phyloP scores from a whole-genome alignment of 2,797 vertebrate genomes.

The Dendrocincla fuliginosa region DNA sequence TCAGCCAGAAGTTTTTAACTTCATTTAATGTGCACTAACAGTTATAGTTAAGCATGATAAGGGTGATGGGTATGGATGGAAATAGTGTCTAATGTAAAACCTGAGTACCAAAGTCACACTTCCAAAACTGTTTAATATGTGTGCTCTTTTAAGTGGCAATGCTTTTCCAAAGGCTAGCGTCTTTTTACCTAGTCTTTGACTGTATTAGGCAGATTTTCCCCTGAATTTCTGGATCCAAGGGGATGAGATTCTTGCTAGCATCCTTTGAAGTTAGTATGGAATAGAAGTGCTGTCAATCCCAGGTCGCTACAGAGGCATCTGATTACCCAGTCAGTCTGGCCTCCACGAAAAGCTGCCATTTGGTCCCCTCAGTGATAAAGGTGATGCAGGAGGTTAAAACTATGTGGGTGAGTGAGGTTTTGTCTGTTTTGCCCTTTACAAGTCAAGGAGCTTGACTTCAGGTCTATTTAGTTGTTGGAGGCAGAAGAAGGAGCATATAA shows the following conservation, averaged over 20 bases:
- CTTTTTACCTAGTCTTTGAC: not conserved
- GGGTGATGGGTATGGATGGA: no score
- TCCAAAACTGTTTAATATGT: rapidly evolving
- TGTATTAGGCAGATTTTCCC: not conserved
- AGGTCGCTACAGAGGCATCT: not conserved
- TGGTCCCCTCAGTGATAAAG: not conserved
- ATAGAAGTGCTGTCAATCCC: not conserved
- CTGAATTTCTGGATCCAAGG: not conserved
- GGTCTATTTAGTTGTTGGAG: not conserved
- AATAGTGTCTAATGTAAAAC: not conserved
- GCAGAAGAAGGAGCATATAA: not conserved
- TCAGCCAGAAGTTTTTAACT: not conserved
- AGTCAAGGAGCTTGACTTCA: not conserved
- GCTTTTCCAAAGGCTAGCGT: not conserved
- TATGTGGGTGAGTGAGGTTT: not conserved
- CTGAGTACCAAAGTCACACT: not conserved
- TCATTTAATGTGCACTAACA: not conserved
- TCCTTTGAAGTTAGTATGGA: not conserved
- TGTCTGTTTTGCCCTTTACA: not conserved
- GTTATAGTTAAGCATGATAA: not conserved
- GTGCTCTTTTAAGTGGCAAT: not conserved
- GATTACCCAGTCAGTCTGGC: not conserved
- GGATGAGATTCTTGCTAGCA: not conserved
- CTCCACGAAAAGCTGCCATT: not conserved
- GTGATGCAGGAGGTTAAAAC: not conserved